phyloP scores from a whole-genome alignment of 2,113 vertebrate species.

The Dromas ardeola region DNA sequence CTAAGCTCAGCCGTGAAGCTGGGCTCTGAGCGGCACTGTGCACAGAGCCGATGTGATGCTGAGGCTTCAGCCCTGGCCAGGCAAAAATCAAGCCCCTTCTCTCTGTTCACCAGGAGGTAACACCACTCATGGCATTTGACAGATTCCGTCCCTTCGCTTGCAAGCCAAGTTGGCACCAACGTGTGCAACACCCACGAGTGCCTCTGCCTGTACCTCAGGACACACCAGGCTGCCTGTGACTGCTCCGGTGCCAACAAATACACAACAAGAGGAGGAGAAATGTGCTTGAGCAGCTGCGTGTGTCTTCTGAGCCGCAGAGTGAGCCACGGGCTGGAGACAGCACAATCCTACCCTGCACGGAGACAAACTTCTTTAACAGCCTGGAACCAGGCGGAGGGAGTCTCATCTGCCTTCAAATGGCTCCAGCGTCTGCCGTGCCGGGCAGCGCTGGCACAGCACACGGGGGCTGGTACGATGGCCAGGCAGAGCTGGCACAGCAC shows the following conservation, averaged over 20 bases:
- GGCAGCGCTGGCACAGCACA: background rate
- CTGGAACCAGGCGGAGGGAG: rapidly evolving
- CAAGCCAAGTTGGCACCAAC: background rate
- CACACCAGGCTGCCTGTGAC: rapidly evolving
- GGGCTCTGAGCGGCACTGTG: background rate
- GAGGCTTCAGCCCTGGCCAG: background rate
- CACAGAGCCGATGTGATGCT: background rate
- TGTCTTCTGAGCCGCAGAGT: background rate
- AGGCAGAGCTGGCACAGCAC: background rate
- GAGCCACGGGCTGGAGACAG: background rate
- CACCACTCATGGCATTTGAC: rapidly evolving
- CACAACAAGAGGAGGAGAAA: background rate
- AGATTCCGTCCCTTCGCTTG: rapidly evolving
- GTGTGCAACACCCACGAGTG: rapidly evolving
- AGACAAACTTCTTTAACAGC: background rate
- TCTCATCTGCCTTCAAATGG: background rate
- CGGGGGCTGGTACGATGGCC: background rate
- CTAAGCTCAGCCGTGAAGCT: background rate
- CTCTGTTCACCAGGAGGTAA: background rate
- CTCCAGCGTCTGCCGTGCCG: rapidly evolving
- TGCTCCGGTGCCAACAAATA: rapidly evolving
- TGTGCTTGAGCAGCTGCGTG: rapidly evolving
- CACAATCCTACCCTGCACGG: rapidly evolving
- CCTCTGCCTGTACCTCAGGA: background rate
- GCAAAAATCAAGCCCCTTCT: background rate